Base-by-base conservation (phyloP, 2,113 vertebrate species). In the Embiotoca jacksoni region DNA sequence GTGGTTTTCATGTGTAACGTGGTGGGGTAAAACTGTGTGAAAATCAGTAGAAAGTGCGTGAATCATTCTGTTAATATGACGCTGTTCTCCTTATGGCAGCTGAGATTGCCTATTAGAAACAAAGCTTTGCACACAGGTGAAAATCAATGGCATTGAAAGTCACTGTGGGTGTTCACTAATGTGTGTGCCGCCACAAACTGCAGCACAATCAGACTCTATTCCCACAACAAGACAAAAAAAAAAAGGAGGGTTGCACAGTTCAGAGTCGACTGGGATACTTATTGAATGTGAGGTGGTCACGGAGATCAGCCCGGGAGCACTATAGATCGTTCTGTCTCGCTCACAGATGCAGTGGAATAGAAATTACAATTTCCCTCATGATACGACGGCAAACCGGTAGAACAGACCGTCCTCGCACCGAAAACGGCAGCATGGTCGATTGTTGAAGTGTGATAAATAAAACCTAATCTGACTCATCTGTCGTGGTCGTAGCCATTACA, bases 81-180 rank as follows among this genome's bases (percentile, higher is more conserved):
- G 54, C 23, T n/a, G 68, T 44, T 60, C 57, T 82, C 49, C 79
- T 81, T 30, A 76, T 72, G 41, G 75, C 70, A 37, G 59, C 62
- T 70, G 58, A 73, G 78, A 85, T 85, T 66, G 72, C 70, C 67
- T 73, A 72, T 88, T 84, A 81, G 78, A 78, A 74, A 63, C 72
- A 58, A 56, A 72, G 44, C 50, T 79, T 78, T 88, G 71, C 69
- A 68, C 65, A 72, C 57, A 75, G 76, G 84, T 82, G 62, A 84
- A 92, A 92, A 90, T 90, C 87, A 86, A 85, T 94, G 77, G 62
- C 52, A 63, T 33, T 78, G 85, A 68, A 85, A 78, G 14, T 65
- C 78, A 47, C 79, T 41, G 68, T 81, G 55, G 86, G 81, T 75
- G 81, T 75, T 87, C 52, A 72, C 65, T 72, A 78, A 77, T 79